Percentiles rank a stretch among this genome's conserved stretches.
These are phyloP conservation scores for Ornithoptera alexandrae DNA, from an alignment of 2,888 invertebrate genomes.

Conservation along the genomic window DNA sequence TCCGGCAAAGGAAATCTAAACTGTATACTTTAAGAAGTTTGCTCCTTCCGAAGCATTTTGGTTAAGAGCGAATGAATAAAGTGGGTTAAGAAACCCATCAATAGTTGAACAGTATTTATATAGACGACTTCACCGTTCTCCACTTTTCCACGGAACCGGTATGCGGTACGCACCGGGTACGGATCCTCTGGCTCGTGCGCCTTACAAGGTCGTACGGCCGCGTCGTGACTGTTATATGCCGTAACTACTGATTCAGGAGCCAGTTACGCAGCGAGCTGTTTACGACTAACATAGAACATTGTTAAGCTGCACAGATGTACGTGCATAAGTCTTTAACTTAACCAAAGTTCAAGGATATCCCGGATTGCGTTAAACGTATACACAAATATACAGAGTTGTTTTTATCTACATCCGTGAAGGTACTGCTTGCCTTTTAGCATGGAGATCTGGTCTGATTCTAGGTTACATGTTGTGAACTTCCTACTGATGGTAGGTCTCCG, in stretches of 20 bases:
- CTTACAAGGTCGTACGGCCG: conserved; percentile 54
- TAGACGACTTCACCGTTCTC: conserved; percentile 31
- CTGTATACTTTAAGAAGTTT: background rate
- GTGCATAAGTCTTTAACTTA: background rate
- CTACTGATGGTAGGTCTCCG: too few species aligned
- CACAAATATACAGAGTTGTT: too few species aligned
- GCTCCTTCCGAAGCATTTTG: background rate
- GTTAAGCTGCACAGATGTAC: background rate
- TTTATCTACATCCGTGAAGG: too few species aligned
- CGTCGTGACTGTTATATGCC: conserved; percentile 40
- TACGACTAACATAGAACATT: background rate
- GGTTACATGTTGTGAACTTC: too few species aligned
- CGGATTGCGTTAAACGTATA: background rate
- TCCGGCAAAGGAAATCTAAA: too few species aligned
- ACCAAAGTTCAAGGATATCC: background rate
- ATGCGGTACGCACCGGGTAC: conserved; percentile 26
- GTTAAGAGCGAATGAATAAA: conserved; percentile 7
- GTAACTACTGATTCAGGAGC: conserved; percentile 11
- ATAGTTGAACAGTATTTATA: conserved; percentile 27
- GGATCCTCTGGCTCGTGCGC: conserved; percentile 42
- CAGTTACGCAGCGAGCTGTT: background rate
- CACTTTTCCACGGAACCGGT: conserved; percentile 41
- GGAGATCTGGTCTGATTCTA: too few species aligned
- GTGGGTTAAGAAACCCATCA: conserved; percentile 31
- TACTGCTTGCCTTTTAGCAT: too few species aligned